A percentile compares a stretch with the other conserved stretches of the same genome.
Evolutionary conservation across 2,888 invertebrate genomes (phyloP).

Genomic region (Poecilobothrus nobilitatus): DNA sequence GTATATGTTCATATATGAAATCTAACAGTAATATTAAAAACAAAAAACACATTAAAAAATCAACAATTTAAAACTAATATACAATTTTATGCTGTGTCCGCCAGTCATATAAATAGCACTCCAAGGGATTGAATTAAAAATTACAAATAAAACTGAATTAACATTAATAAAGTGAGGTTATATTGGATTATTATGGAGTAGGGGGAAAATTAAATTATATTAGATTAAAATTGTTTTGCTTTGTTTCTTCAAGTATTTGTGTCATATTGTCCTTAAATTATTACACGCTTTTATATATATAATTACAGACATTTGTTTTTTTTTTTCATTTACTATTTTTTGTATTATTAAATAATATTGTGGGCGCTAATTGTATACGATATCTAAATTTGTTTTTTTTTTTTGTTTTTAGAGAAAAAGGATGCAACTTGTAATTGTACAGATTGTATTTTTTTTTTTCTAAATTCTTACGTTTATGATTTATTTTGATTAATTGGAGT

Average conservation of each 20-base stretch:
- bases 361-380: not conserved
- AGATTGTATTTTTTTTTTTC: not conserved
- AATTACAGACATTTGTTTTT: too few species aligned
- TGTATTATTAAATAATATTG: not conserved
- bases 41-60: too few species aligned
- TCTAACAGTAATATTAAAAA: not conserved
- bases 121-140: slow-evolving; percentile 2
- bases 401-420: not conserved
- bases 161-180: slow-evolving; percentile 1
- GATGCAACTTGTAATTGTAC: not conserved
- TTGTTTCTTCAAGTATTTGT: not conserved
- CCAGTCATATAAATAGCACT: not conserved
- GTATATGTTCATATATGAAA: too few species aligned
- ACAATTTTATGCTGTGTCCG: too few species aligned
- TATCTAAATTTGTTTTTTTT: not conserved
- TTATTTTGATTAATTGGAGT: not conserved
- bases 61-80: not conserved
- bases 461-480: not conserved
- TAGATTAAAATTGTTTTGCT: not conserved
- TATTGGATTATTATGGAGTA: not conserved
- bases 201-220: not conserved
- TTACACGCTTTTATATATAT: not conserved
- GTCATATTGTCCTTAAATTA: not conserved
- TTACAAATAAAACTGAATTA: not conserved
- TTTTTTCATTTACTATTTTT: too few species aligned